Conservation (phyloP, 2,797 vertebrate species). For the Pteronotus mesoamericanus region DNA sequence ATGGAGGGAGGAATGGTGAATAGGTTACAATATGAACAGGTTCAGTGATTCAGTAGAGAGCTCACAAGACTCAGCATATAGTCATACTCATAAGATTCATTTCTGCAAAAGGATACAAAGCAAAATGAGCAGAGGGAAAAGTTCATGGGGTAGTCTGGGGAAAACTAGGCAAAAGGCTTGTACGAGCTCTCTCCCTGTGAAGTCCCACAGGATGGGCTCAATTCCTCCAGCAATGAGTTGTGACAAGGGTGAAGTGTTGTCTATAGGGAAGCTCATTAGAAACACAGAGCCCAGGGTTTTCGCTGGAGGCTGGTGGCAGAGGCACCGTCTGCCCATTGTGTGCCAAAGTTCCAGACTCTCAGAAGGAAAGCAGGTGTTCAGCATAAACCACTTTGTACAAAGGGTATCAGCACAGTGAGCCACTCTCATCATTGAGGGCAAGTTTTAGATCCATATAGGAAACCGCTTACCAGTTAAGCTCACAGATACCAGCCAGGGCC, state of each 20-base stretch:
- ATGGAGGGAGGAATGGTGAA: not conserved
- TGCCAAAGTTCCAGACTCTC: not conserved
- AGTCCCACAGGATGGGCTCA: not conserved
- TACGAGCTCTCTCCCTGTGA: not conserved
- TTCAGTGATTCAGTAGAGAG: not conserved
- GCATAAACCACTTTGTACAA: not conserved
- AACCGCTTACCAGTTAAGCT: not conserved
- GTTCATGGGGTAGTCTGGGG: not conserved
- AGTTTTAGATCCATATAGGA: not conserved
- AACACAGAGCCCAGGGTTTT: not conserved
- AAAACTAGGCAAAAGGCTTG: not conserved
- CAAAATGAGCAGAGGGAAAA: not conserved
- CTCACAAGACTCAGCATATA: not conserved
- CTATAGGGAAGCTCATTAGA: not conserved
- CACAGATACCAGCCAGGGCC: not conserved
- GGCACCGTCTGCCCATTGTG: not conserved
- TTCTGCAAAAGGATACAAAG: not conserved
- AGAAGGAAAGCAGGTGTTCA: not conserved
- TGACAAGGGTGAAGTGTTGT: not conserved
- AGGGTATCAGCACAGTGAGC: not conserved
- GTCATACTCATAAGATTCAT: not conserved
- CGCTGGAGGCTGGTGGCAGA: not conserved
- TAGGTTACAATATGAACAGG: not conserved
- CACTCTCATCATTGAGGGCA: not conserved
- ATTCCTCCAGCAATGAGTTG: not conserved